Conservation (phyloP, 1,140 invertebrate genomes). For the Meloidogyne chitwoodi region DNA sequence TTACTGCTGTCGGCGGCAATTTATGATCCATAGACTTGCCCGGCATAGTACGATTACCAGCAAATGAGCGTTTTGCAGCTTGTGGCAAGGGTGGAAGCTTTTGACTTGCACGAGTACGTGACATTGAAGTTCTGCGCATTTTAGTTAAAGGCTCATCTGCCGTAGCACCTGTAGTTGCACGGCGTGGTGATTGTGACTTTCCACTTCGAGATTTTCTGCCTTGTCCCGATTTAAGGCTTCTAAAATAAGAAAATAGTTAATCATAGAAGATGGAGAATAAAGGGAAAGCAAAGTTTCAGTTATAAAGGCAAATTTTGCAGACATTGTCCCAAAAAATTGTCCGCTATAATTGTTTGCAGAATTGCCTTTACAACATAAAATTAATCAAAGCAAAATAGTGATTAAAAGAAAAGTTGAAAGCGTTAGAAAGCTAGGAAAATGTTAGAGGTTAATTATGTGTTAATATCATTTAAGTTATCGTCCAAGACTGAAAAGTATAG, state of each 20-base stretch:
- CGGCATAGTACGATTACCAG: not conserved
- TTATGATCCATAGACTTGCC: conserved; percentile 17
- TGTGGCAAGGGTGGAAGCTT: conserved; percentile 36
- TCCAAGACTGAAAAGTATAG: too few relatives aligned
- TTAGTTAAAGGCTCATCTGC: conserved; percentile 12
- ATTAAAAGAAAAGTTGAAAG: too few relatives aligned
- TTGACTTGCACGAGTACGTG: conserved; percentile 14
- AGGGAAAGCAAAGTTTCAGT: not conserved
- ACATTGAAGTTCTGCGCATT: conserved; percentile 17
- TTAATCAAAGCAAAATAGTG: too few relatives aligned
- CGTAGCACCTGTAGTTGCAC: not conserved
- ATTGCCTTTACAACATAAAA: too few relatives aligned
- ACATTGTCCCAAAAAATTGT: not conserved
- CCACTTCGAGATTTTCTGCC: conserved; percentile 25
- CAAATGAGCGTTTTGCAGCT: conserved; percentile 20
- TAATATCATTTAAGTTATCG: too few relatives aligned
- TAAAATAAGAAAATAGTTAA: conserved; percentile 19
- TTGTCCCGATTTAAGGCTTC: conserved; percentile 32
- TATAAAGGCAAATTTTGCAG: not conserved
- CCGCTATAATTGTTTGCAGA: too few relatives aligned
- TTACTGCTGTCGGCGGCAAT: conserved; percentile 34
- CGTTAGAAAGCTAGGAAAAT: too few relatives aligned
- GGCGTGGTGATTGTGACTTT: conserved; percentile 33
- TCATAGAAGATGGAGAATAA: not conserved
- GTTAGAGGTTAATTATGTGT: too few relatives aligned